A percentile compares a stretch with the other conserved stretches of the same genome.
These are phyloP conservation scores for Zaprionus africanus DNA, from an alignment of 1,140 invertebrate genomes.

Conservation along the genomic window DNA sequence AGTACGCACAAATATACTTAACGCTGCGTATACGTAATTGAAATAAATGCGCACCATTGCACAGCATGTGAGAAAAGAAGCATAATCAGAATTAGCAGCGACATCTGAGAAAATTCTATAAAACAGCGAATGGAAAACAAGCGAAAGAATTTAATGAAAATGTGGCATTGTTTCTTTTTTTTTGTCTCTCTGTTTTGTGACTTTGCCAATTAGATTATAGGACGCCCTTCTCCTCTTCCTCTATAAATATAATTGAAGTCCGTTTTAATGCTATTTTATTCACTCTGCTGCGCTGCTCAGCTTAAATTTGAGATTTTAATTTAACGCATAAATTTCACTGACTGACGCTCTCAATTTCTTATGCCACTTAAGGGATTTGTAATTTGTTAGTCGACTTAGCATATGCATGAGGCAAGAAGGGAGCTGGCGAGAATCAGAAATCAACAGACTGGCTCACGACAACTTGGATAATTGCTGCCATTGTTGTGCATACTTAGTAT, in stretches of 20 bases:
- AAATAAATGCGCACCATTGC: conserved; percentile 7
- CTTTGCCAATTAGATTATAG: conserved; percentile 49
- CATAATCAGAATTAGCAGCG: neutral
- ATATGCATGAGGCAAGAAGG: conserved; percentile 10
- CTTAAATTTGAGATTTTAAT: conserved; percentile 61
- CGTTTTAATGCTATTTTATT: conserved; percentile 50
- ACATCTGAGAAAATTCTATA: conserved; percentile 16
- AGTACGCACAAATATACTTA: conserved; percentile 5
- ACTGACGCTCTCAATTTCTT: conserved; percentile 40
- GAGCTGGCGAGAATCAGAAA: neutral
- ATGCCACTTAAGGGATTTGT: conserved; percentile 57
- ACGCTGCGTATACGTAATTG: conserved; percentile 40
- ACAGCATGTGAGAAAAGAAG: neutral
- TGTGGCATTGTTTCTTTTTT: conserved; percentile 22
- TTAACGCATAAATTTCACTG: conserved; percentile 61
- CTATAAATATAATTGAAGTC: conserved; percentile 33
- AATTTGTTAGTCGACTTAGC: conserved; percentile 37
- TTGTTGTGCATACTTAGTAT: neutral
- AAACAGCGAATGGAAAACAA: conserved; percentile 8
- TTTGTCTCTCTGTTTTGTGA: neutral
- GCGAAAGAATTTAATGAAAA: conserved; percentile 11
- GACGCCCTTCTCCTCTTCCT: neutral
- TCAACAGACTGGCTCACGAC: neutral
- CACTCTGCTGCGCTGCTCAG: conserved; percentile 35
- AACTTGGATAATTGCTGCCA: conserved; percentile 29